phyloP scores from a whole-genome alignment of 2,888 invertebrate species.

The Cheilosia grossa region DNA sequence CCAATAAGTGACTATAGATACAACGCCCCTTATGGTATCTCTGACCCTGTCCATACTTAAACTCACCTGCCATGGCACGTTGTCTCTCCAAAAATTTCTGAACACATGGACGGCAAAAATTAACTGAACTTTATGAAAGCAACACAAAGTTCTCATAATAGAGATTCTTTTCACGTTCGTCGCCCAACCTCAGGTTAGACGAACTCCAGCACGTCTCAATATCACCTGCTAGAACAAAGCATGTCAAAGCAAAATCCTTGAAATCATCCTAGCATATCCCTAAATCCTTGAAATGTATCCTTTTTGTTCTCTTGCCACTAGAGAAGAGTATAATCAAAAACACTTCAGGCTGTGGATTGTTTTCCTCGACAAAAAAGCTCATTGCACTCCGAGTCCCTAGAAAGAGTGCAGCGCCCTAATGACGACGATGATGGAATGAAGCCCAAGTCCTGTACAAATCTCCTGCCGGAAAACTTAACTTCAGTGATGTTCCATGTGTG shows the following conservation, averaged over 20 bases:
- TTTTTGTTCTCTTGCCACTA: not conserved
- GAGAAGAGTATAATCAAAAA: not conserved
- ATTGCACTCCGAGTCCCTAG: constrained; percentile 11
- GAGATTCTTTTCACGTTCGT: too few relatives aligned
- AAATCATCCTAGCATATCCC: too few relatives aligned
- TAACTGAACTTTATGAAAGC: too few relatives aligned
- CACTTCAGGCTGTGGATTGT: not conserved
- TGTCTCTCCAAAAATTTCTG: too few relatives aligned
- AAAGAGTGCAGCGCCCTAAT: not conserved
- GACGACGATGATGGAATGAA: not conserved
- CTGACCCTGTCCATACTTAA: too few relatives aligned
- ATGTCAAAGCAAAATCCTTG: constrained; percentile 3
- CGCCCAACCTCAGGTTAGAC: not conserved
- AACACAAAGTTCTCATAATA: too few relatives aligned
- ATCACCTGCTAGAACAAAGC: constrained; percentile 23
- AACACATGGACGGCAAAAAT: too few relatives aligned
- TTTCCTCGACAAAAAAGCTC: not conserved
- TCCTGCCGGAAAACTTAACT: not conserved
- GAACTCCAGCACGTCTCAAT: not conserved
- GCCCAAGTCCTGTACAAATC: not conserved
- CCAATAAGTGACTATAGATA: too few relatives aligned
- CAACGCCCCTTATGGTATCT: too few relatives aligned
- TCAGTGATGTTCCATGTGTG: constrained; percentile 1
- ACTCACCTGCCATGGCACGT: too few relatives aligned
- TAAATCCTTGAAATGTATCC: constrained; percentile 11